These are phyloP conservation scores for Halictus rubicundus DNA, from an alignment of 1,140 invertebrate species.

Conservation along the genomic window DNA sequence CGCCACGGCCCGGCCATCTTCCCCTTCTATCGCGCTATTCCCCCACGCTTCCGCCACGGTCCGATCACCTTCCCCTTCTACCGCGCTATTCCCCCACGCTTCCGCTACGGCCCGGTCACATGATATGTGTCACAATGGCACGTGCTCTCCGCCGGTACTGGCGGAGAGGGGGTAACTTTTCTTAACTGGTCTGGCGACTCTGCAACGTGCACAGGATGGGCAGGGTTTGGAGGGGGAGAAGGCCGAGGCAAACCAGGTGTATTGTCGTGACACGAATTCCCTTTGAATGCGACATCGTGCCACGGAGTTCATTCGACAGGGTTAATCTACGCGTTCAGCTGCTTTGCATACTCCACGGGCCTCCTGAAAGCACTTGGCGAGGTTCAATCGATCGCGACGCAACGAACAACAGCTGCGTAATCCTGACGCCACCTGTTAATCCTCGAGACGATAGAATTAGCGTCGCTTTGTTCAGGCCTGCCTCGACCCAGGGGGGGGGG, in stretches of 20 bases:
- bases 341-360: background rate
- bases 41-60: too few relatives aligned
- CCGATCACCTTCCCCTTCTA: too few relatives aligned
- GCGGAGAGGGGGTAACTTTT: too few relatives aligned
- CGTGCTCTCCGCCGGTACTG: too few relatives aligned
- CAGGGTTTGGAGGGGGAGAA: too few relatives aligned
- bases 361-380: background rate
- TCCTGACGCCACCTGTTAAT: conserved; percentile 69
- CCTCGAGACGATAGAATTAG: conserved; percentile 65
- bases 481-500: background rate
- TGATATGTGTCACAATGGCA: too few relatives aligned
- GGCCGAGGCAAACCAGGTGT: background rate
- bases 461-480: conserved; percentile 51
- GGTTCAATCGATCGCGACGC: background rate
- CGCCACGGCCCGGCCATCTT: too few relatives aligned
- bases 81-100: too few relatives aligned
- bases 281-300: background rate
- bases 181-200: too few relatives aligned
- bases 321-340: background rate
- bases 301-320: background rate
- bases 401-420: background rate
- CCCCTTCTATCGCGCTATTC: too few relatives aligned
- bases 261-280: background rate
- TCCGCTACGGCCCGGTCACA: too few relatives aligned
- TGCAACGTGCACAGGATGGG: too few relatives aligned